Evolutionary conservation across 2,113 vertebrate genomes (phyloP), one percentile per base, ranked within the genome.

Genomic region (Pterocles orientalis): DNA sequence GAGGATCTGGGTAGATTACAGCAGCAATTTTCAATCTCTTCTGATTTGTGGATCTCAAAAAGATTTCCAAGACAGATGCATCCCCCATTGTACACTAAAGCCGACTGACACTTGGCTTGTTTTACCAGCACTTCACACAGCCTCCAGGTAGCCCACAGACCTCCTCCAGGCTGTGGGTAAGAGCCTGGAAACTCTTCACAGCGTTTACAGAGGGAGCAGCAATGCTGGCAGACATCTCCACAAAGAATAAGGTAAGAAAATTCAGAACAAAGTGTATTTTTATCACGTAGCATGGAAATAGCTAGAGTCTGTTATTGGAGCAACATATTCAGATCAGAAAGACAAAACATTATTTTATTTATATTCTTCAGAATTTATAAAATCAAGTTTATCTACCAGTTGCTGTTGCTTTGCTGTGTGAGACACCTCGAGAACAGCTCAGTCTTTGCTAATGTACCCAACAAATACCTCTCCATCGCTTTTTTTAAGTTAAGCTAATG

Each of bases 11-110:
- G 60, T 45, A 86, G 77, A 81, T 78, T 78, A 92, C 60, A 92
- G 56, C 43, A 78, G 69, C 23, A 86, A 28, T 92, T 95, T 94
- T 78, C 76, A 47, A 54, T 70, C 51, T 95, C 86, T 95, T 81
- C 54, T 86, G 25, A 88, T 81, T 4, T 69, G 29, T 39, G 36
- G 28, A 14, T 71, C 76, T 91, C 86, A 56, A 51, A 88, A 88
- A 56, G 31, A 56, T 88, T 81, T 73, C 47, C 47, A 66, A 75
- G 50, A 58, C 64, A 66, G 57, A 78, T 47, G 29, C 24, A 78
- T 53, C 12, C 39, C 47, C 12, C 39, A 21, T 3, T 24, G 68
- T 51, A 88, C 29, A 47, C 21, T 26, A 78, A 86, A 90, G 56
- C 41, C 80, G 77, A 29, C 28, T 41, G 62, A 86, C 4, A 25